Conservation (phyloP, 2,888 invertebrate species). For the Pharmacophagus antenor region DNA sequence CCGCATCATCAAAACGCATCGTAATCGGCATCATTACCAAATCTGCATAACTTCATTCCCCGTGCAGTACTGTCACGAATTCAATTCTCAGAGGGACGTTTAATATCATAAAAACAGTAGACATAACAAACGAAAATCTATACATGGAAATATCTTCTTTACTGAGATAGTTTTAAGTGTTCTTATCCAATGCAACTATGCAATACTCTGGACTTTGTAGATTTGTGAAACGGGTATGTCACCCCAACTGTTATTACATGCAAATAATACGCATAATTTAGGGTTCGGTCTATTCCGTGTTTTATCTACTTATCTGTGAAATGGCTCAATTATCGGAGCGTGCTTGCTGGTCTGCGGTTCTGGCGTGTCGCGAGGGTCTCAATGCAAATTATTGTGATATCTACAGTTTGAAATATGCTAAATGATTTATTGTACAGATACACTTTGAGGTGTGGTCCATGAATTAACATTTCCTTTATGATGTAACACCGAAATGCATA, state of each 20-base stretch:
- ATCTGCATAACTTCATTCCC: slow-evolving; percentile 74
- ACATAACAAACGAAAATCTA: slow-evolving; percentile 25
- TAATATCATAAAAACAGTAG: slow-evolving; percentile 36
- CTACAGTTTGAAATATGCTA: slow-evolving; percentile 68
- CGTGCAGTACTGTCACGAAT: slow-evolving; percentile 59
- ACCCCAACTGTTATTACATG: slow-evolving; percentile 76
- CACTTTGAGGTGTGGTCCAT: slow-evolving; percentile 12
- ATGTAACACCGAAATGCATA: neutral
- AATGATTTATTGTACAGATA: slow-evolving; percentile 66
- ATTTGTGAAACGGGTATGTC: slow-evolving; percentile 46
- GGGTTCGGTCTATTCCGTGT: slow-evolving; percentile 69
- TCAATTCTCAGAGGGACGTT: slow-evolving; percentile 51
- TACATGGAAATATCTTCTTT: slow-evolving; percentile 22
- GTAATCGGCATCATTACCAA: slow-evolving; percentile 58
- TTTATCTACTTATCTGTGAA: slow-evolving; percentile 80
- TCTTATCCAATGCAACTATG: slow-evolving; percentile 27
- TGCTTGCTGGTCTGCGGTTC: slow-evolving; percentile 46
- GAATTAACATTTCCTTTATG: neutral
- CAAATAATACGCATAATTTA: slow-evolving; percentile 78
- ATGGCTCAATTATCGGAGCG: slow-evolving; percentile 76
- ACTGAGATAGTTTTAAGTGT: slow-evolving; percentile 17
- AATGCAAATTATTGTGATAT: slow-evolving; percentile 55
- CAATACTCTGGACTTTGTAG: slow-evolving; percentile 35
- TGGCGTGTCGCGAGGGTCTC: slow-evolving; percentile 33
- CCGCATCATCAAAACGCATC: slow-evolving; percentile 51